Evolutionary conservation across 2,888 invertebrate species (phyloP), one percentile per base, ranked within the genome.

Genomic region (Sinodicranocentrus sp.): DNA sequence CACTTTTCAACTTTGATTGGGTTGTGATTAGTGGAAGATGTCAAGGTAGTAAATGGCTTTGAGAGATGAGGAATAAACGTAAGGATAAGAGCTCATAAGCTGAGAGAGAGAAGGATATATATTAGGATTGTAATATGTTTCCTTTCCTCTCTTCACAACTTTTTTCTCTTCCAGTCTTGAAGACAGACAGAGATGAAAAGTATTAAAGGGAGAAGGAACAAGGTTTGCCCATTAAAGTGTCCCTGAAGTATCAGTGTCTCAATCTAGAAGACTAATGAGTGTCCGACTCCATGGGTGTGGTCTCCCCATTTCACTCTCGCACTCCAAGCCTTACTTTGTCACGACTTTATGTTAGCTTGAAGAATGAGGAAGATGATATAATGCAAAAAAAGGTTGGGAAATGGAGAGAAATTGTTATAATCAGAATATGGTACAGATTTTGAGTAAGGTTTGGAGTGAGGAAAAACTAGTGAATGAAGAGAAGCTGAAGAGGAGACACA

Each of bases 241-340:
- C 87, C 87, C 87, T 85, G 77, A 88, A 88, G 85, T 88, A 88
- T 88, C 88, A 88, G 87, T 88, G 88, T 88, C 88, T 87, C 87
- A 87, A 88, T 88, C 88, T 88, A 80, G 87, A 88, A 88, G 87
- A 88, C 88, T 88, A 88, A 88, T 88, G 88, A 88, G 88, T 88
- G 87, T 87, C 87, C 86, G 82, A 87, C 86, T 88, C 84, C 77
- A 84, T 87, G 88, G 88, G 88, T 88, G 88, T 88, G 88, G 86
- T 87, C 87, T 86, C 73, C 76, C 68, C 82, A 59, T 17, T 19
- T 17, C 52, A 52, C 52, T 52, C 52, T 52, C 52, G 33, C 33
- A 33, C 33, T 33, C 33, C 10, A 3, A 6, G 33, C 33, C 5
- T 33, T 33, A 33, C 10, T 33, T 3, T 33, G 33, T 33, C 5